Conservation (phyloP, 2,797 vertebrate species). For the Spinus olivaceus region DNA sequence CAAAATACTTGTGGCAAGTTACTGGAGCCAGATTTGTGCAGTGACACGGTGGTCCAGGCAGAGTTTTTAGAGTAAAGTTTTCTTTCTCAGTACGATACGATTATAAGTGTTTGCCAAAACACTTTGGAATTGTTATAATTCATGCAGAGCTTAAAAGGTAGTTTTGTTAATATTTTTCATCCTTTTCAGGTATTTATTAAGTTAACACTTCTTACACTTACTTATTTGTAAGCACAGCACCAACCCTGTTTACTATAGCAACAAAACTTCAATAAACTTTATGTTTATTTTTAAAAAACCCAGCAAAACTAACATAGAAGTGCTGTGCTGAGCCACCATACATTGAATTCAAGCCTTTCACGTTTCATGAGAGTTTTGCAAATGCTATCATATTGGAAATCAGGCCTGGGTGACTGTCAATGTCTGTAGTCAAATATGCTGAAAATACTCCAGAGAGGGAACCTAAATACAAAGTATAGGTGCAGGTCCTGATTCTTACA, state of each 20-base stretch:
- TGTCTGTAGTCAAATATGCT: not conserved
- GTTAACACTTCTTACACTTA: not conserved
- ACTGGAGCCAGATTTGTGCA: not conserved
- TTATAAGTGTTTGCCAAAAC: not conserved
- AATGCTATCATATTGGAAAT: not conserved
- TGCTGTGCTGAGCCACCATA: not conserved
- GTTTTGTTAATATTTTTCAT: not conserved
- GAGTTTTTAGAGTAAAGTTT: not conserved
- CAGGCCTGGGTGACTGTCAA: not conserved
- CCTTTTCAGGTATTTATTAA: not conserved
- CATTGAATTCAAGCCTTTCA: slow-evolving; percentile 6
- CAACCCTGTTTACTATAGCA: not conserved
- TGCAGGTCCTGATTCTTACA: not conserved
- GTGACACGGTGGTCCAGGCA: not conserved
- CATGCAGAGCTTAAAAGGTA: not conserved
- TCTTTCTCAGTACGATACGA: not conserved
- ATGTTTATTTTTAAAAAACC: not conserved
- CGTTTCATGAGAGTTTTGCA: not conserved
- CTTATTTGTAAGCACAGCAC: not conserved
- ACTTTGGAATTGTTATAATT: not conserved
- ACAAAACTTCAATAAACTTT: not conserved
- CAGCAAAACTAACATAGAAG: not conserved
- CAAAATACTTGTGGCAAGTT: not conserved
- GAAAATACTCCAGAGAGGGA: not conserved
- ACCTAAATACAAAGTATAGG: not conserved